Evolutionary conservation across 2,888 invertebrate species (phyloP).

Genomic region (Heteromyza rotundicornis): DNA sequence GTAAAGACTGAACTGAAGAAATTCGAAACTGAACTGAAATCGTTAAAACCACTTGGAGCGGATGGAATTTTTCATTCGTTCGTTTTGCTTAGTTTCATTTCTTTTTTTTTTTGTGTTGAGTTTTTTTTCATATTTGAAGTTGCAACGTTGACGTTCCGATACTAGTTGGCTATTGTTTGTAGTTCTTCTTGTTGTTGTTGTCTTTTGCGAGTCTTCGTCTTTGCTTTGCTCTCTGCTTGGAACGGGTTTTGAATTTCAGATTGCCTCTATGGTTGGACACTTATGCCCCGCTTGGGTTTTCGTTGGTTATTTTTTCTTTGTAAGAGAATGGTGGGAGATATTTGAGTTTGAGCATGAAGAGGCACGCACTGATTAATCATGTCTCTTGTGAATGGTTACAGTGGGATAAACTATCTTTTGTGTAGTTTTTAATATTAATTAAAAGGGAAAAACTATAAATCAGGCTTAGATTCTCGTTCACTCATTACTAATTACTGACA

Average conservation of each 20-base stretch:
- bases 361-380: background rate
- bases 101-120: slow-evolving; percentile 7
- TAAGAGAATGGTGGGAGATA: background rate
- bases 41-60: slow-evolving; percentile 9
- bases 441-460: no score
- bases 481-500: no score
- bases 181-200: slow-evolving; percentile 14
- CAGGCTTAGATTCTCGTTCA: no score
- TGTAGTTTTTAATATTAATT: no score
- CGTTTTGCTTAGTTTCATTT: background rate
- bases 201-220: background rate
- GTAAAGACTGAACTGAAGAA: slow-evolving; percentile 52
- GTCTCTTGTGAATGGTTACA: background rate
- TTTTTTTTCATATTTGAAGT: no score
- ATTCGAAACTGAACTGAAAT: slow-evolving; percentile 31
- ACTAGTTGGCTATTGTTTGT: slow-evolving; percentile 17
- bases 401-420: background rate
- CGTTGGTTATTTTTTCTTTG: background rate
- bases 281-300: no score
- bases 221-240: slow-evolving; percentile 11
- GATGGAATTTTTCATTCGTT: background rate
- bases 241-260: slow-evolving; percentile 26
- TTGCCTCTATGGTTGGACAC: background rate
- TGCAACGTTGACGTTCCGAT: slow-evolving; percentile 15
- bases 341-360: background rate